Base-by-base conservation (phyloP, 1,140 invertebrate species). In the Xylocopa sonorina region DNA sequence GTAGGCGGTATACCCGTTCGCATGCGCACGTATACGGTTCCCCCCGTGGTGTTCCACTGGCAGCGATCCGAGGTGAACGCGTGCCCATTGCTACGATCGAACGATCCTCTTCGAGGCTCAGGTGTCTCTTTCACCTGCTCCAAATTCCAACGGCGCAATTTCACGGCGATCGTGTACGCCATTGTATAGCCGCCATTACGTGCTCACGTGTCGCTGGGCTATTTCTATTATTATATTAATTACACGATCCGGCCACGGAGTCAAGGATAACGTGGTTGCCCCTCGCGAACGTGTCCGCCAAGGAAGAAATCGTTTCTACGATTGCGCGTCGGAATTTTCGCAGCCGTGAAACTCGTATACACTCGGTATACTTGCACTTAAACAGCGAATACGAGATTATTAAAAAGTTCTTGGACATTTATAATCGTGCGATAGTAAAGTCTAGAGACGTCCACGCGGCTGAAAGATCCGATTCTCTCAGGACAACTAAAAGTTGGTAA, bases 51-150 rank as follows among this genome's bases (percentile, higher is more conserved):
- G 21, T 48, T 53, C 41, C 34, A 60, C 24, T 34, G 7, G 24
- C 21, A 32, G 41, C 41, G 57, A 67, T 85, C 46, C 41, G 62
- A 68, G 27, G 46, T 78, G 62, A n/a, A 58, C 38, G 41, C 34
- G 34, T 60, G 32, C 24, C 29, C 41, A 34, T 63, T 57, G 34
- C 38, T 46, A 16, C 32, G 72, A 73, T 74, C 75, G 48, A 57
- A 41, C 78, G 79, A 75, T 75, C 69, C 80, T 86, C 83, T 69
- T 14, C 63, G 32, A 29, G 58, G 41, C 60, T 86, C 75, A 79
- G 64, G 69, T 82, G 83, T 74, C 71, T 78, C 69, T 32, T 80
- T 84, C 83, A 84, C 78, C 84, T 85, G 80, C 75, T 82, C 80
- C 80, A 78, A 85, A 85, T 85, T 82, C 75, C 79, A 75, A 1